Evolutionary conservation across 2,113 vertebrate genomes (phyloP).

Genomic region (Neogale vison): DNA sequence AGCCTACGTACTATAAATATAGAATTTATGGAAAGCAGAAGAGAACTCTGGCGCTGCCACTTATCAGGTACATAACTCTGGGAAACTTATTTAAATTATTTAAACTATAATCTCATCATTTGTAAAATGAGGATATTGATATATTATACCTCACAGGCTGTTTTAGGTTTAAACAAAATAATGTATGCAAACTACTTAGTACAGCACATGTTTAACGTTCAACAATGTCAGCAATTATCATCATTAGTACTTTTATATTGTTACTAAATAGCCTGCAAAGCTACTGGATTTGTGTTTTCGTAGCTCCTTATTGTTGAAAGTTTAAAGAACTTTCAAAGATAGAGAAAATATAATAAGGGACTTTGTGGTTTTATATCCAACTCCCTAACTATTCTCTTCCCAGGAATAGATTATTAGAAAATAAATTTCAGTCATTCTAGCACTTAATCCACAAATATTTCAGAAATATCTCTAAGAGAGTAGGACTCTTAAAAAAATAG

Average conservation of each 20-base stretch:
- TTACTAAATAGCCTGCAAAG: background rate
- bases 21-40: background rate
- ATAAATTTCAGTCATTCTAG: background rate
- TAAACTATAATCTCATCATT: background rate
- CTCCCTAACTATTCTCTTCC: background rate
- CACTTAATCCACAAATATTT: background rate
- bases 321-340: background rate
- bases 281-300: background rate
- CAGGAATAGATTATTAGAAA: background rate
- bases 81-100: background rate
- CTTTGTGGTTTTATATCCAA: background rate
- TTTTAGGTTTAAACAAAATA: background rate
- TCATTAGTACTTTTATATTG: conserved; percentile 24
- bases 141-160: background rate
- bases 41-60: background rate
- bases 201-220: background rate
- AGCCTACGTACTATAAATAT: background rate
- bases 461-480: background rate
- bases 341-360: background rate
- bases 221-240: background rate
- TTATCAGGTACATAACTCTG: background rate
- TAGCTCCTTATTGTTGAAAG: background rate
- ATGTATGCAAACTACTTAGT: background rate
- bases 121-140: background rate
- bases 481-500: background rate